Base-by-base conservation (phyloP, 1,140 invertebrate genomes). In the Luehdorfia chinensis region DNA sequence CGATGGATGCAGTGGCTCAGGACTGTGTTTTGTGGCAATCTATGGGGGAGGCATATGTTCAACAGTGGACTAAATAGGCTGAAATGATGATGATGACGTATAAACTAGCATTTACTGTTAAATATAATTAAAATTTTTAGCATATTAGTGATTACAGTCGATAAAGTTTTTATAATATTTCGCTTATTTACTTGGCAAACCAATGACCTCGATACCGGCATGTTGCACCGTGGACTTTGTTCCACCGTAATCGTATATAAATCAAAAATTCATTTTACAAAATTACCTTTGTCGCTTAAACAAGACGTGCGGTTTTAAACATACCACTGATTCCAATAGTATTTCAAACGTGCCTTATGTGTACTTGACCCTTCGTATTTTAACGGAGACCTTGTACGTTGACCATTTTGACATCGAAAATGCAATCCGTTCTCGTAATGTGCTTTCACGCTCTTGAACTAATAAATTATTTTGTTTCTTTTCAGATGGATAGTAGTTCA, bases 401-500 rank as follows among this genome's bases (percentile, higher is more conserved):
- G 28, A 11, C 28, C n/a, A 12, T 31, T 13, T 4, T 31, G 11
- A 11, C 2, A 11, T 11, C 4, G 4, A 31, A 31, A 6, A 12
- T 31, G 28, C 11, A 31, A 12, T 11, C 11, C 1, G 11, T 31
- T 11, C 4, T 9, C 12, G n/a, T 11, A 12, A 11, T 3, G 11
- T 2, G 6, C 6, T 6, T 7, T 27, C 9, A 27, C 27, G 32
- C 6, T 30, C n/a, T 8, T 4, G 30, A 36, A 33, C 12, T 49
- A 59, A 65, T 50, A 15, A 45, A 31, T 31, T 18, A 54, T 59
- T 27, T 76, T 65, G 70, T 53, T 60, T 66, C n/a, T 46, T 89
- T 90, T 11, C 87, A 92, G 91, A 90, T 91, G 89, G 89, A 86
- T 58, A 79, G 77, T 72, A 87, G 89, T 50, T 84, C 87, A 32